Evolutionary conservation across 2,113 vertebrate species (phyloP).

Genomic region (Castor canadensis): DNA sequence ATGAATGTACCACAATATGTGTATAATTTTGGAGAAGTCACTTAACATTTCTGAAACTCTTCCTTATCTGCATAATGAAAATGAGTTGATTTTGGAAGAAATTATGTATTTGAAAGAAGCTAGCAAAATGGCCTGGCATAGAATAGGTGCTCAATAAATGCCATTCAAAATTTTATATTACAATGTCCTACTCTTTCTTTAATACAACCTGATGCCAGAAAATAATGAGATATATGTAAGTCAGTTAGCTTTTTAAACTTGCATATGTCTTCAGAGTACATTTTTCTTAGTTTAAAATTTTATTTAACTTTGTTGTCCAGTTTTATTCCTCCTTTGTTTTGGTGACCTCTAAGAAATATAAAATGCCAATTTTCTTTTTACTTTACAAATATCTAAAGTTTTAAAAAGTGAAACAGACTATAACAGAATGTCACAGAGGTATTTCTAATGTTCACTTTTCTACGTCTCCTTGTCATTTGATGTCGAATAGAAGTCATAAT

Average conservation of each 20-base stretch:
- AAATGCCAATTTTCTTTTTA: constrained; percentile 47
- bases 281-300: constrained; percentile 49
- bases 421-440: constrained; percentile 32
- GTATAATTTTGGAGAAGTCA: neutral
- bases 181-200: neutral
- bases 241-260: constrained; percentile 41
- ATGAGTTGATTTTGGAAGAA: neutral
- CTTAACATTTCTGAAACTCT: constrained; percentile 18
- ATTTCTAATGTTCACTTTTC: neutral
- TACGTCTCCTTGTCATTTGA: constrained; percentile 38
- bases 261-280: neutral
- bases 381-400: constrained; percentile 54
- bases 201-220: neutral
- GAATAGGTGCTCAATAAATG: constrained; percentile 27
- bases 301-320: constrained; percentile 15
- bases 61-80: neutral
- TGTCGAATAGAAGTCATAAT: constrained; percentile 54
- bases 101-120: neutral
- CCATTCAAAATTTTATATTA: constrained; percentile 2
- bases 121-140: neutral
- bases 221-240: neutral
- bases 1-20: neutral
- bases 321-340: constrained; percentile 36
- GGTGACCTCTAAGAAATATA: constrained; percentile 19
- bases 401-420: constrained; percentile 23